Percentiles rank a stretch among this genome's conserved stretches.
Conservation (phyloP, 2,113 vertebrate genomes). For the Scytalopus superciliaris region DNA sequence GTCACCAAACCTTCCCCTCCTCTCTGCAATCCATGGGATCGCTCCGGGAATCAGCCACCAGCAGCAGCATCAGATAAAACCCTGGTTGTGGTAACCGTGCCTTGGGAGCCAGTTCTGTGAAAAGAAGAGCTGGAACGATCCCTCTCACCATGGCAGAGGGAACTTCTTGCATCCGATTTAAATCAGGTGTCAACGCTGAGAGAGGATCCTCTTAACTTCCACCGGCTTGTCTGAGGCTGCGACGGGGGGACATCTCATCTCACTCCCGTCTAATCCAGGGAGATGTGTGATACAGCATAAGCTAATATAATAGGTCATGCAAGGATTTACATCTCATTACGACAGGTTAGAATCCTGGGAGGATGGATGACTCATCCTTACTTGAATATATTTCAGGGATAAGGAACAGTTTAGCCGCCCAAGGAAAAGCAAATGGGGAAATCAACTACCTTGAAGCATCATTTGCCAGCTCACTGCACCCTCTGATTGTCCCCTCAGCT, state of each 20-base stretch:
- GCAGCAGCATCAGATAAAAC: not conserved
- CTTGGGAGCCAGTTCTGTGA: not conserved
- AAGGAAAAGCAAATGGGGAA: not conserved
- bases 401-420: not conserved
- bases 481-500: not conserved
- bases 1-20: not conserved
- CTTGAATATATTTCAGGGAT: slow-evolving; percentile 37
- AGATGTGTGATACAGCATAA: slow-evolving; percentile 66
- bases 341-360: slow-evolving; percentile 52
- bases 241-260: not conserved
- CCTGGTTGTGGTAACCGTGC: not conserved
- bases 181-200: not conserved
- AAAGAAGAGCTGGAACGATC: not conserved
- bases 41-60: accelerated
- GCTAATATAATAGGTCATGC: slow-evolving; percentile 70
- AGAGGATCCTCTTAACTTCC: slow-evolving; percentile 51
- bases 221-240: not conserved
- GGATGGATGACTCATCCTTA: slow-evolving; percentile 51
- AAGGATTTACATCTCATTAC: slow-evolving; percentile 69
- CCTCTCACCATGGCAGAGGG: not conserved
- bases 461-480: not conserved
- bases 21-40: accelerated
- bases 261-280: slow-evolving; percentile 8
- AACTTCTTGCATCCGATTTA: not conserved
- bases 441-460: not conserved